Evolutionary conservation across 2,888 invertebrate genomes (phyloP), one percentile per base, ranked within the genome.

Genomic region (Trisateles emortualis): DNA sequence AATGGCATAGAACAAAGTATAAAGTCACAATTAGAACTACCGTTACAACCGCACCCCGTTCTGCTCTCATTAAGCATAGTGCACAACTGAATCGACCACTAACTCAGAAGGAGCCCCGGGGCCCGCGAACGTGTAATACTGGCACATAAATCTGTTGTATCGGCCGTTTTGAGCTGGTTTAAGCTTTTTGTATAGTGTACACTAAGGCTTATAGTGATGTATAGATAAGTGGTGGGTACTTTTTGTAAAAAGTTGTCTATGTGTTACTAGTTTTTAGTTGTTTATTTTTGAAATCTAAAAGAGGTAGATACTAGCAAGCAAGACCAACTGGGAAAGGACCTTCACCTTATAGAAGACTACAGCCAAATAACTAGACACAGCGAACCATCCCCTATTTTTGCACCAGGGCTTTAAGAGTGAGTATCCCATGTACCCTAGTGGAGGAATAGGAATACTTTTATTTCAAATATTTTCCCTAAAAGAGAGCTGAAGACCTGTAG

Each of bases 11-110:
- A 26, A 62, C 46, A 56, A 51, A 52, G 22, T 55, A 62, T 69
- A 53, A 53, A 66, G 63, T 52, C 52, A 68, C 76, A 80, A 81
- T 79, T 73, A 77, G 64, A 66, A 76, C 63, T 70, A 74, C 76
- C 77, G 80, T 66, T 76, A 72, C 36, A 32, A 49, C 64, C 76
- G 69, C 76, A 69, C 70, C 76, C 68, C 68, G 60, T 67, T 74
- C 68, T 72, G 60, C 69, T 74, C 68, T 72, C 69, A 75, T 78
- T 76, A 76, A 68, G 78, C 80, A 80, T 81, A 81, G 79, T 63
- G 79, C 79, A 83, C 80, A 53, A 76, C 42, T 63, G 67, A 53
- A 60, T 62, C 60, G 53, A 41, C 52, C 58, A 68, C 70, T 67
- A 76, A 72, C 66, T 56, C 66, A 81, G 67, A 70, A 63, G 64